These are phyloP conservation scores for Perodicticus potto DNA, from an alignment of 2,797 vertebrate species.

Conservation along the genomic window DNA sequence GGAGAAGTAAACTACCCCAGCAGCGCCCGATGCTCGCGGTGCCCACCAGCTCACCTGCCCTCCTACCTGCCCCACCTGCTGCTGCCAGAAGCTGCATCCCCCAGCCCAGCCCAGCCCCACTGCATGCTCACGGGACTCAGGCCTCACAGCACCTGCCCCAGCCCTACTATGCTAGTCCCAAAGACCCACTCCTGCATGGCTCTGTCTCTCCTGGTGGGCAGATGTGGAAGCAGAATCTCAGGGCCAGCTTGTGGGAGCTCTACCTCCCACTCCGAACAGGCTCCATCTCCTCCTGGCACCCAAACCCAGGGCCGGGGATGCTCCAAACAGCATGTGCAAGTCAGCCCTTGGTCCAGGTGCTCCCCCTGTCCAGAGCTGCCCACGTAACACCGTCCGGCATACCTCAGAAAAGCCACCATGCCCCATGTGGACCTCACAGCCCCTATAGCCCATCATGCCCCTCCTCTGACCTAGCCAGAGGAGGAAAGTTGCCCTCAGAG, in stretches of 20 bases:
- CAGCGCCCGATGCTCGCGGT: neutral
- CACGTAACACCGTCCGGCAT: neutral
- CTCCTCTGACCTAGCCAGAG: neutral
- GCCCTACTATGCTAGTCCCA: neutral
- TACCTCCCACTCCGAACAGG: too few species aligned
- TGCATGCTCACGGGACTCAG: neutral
- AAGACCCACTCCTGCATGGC: neutral
- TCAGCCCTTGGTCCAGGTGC: neutral
- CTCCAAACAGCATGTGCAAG: neutral
- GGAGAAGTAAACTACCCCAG: too few species aligned
- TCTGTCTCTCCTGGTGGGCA: neutral
- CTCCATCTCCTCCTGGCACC: too few species aligned
- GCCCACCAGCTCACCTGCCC: neutral
- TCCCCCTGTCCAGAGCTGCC: accelerated
- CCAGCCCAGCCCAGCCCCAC: too few species aligned
- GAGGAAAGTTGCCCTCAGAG: accelerated
- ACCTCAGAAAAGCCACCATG: neutral
- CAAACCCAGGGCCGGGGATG: too few species aligned
- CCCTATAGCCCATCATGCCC: too few species aligned
- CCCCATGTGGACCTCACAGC: neutral
- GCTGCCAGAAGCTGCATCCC: too few species aligned
- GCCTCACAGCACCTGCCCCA: neutral
- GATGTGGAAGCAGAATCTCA: neutral
- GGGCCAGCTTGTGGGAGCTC: too few species aligned
- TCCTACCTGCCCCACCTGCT: too few species aligned